A percentile compares a stretch with the other conserved stretches of the same genome.
Conservation (phyloP, 2,797 vertebrate species). For the Numenius phaeopus region DNA sequence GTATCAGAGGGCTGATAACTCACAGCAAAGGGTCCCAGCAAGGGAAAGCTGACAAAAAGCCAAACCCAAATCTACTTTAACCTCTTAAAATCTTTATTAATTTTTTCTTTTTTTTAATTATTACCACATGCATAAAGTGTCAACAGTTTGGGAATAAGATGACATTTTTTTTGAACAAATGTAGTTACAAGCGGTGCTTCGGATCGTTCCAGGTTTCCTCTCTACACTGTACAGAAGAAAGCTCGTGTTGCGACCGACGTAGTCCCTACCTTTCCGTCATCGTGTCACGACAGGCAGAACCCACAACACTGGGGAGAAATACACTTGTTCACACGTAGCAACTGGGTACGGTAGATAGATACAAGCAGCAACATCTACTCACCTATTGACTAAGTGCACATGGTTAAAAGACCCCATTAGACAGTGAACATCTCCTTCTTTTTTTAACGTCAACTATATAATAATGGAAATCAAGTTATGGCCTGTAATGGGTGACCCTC, state of each 20-base stretch:
- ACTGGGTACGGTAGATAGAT: conserved; percentile 68
- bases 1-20: not conserved
- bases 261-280: conserved; percentile 25
- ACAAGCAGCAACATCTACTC: conserved; percentile 75
- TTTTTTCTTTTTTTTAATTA: not conserved
- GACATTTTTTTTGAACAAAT: conserved; percentile 44
- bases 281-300: conserved; percentile 53
- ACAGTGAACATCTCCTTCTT: not conserved
- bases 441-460: not conserved
- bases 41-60: not conserved
- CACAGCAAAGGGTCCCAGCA: not conserved
- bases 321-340: conserved; percentile 72
- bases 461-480: not conserved
- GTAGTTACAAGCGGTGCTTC: conserved; percentile 60
- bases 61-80: not conserved
- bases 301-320: conserved; percentile 64
- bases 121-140: conserved; percentile 80
- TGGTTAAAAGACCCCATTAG: conserved; percentile 31
- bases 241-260: not conserved
- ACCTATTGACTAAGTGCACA: conserved; percentile 75
- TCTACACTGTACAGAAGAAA: conserved; percentile 40
- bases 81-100: conserved; percentile 75
- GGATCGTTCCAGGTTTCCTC: conserved; percentile 15
- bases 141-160: conserved; percentile 69
- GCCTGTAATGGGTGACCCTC: not conserved